A percentile compares a stretch with the other conserved stretches of the same genome.
Conservation (phyloP, 2,797 vertebrate genomes). For the Mallotus villosus region DNA sequence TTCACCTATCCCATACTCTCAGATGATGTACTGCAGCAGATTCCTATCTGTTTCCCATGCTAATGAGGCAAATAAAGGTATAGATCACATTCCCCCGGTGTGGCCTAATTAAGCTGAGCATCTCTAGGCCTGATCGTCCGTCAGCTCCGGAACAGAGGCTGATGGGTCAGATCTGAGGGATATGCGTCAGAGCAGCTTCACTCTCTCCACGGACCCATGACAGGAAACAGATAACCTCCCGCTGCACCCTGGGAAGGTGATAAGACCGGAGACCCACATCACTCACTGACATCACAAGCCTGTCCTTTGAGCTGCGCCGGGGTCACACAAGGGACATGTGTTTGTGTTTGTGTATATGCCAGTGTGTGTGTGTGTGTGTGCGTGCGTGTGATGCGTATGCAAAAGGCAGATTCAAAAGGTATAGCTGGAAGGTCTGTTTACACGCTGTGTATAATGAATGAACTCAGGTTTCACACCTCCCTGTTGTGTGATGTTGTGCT, state of each 20-base stretch:
- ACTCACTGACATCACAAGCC: constrained; percentile 16
- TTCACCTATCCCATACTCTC: no score
- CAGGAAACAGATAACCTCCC: constrained; percentile 6
- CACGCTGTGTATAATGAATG: constrained; percentile 11
- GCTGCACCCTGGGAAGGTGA: constrained; percentile 15
- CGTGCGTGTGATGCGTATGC: constrained; percentile 5
- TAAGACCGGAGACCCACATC: constrained; percentile 25
- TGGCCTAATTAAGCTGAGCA: no score
- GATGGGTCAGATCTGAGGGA: no score
- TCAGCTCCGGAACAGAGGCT: no score
- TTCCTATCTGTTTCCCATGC: no score
- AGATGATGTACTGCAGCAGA: no score
- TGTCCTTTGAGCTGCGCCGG: background rate
- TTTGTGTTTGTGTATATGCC: constrained; percentile 1
- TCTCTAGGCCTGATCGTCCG: no score
- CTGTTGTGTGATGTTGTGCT: background rate
- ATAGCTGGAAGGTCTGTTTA: background rate
- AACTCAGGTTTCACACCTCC: constrained; percentile 14
- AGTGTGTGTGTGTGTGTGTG: background rate
- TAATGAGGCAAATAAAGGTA: no score
- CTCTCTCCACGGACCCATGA: background rate
- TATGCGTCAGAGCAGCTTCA: no score
- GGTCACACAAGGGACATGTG: background rate
- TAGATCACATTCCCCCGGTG: no score
- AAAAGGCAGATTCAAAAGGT: background rate